A percentile compares a stretch with the other conserved stretches of the same genome.
Conservation (phyloP, 2,113 vertebrate genomes). For the Struthidea cinerea region DNA sequence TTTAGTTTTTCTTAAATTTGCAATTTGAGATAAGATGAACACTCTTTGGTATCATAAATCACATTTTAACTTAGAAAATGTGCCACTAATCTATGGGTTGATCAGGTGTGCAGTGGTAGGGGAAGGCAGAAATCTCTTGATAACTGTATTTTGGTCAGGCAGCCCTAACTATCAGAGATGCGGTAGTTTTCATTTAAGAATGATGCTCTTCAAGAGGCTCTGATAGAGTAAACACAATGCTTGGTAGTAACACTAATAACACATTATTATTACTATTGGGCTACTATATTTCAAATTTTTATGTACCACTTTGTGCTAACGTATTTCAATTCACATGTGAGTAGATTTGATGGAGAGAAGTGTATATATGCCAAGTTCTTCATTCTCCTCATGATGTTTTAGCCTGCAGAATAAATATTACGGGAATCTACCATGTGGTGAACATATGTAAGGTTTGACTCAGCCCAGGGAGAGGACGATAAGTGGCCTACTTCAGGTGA, state of each 20-base stretch:
- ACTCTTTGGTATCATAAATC: background rate
- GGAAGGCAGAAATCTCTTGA: background rate
- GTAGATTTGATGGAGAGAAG: background rate
- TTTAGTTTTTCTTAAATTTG: background rate
- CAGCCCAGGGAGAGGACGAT: background rate
- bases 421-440: conserved; percentile 9
- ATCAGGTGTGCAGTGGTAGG: background rate
- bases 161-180: background rate
- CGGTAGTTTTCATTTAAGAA: background rate
- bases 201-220: background rate
- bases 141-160: background rate
- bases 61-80: background rate
- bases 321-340: background rate
- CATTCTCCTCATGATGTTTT: background rate
- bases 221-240: background rate
- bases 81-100: background rate
- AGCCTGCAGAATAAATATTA: background rate
- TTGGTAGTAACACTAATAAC: background rate
- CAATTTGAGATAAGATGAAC: background rate
- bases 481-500: conserved; percentile 35
- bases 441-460: conserved; percentile 2
- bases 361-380: background rate
- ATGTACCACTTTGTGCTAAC: background rate
- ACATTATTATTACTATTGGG: background rate
- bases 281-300: background rate